Base-by-base conservation (phyloP, 2,888 invertebrate genomes). In the Eupithecia exiguata region DNA sequence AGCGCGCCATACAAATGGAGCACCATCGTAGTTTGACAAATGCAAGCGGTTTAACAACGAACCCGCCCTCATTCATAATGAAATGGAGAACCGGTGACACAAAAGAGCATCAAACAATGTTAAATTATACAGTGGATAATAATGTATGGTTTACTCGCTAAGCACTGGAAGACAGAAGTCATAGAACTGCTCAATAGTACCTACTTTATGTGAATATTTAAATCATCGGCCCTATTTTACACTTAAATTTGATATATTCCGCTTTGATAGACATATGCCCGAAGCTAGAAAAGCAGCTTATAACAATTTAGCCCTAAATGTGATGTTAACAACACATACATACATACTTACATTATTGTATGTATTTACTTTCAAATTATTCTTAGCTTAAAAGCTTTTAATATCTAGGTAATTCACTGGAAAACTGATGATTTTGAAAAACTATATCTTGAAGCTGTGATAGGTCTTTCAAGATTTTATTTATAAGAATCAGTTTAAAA, bases 281-380 rank as follows among this genome's bases (percentile, higher is more conserved):
- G 40, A 43, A 43, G 40, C 66, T 66, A 40, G 25, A 58, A 12
- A 40, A 66, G 40, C 66, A 21, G 66, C 66, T 38, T 65, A 58
- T 58, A 66, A 61, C 43, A n/a, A 58, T 68, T 61, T 25, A 74
- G 67, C 67, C 38, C 61, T 49, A 53, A 65, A 40, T 70, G 75
- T 75, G 75, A 75, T 75, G 75, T 67, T 72, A 35, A 71, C 71
- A 72, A 72, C 67, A 75, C 62, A 66, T 66, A 66, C 62, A 66
- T 66, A 66, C 38, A 38, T 58, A 75, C 62, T 65, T 43, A 43
- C 38, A 65, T 25, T 58, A 25, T 12, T 68, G 36, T 53, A 25
- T 58, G 21, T 25, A 58, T 58, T 58, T 53, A 53, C 10, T 53
- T 58, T 63, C 0, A 36, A 63, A 63, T 36, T 63, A 63, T 36